A percentile compares a stretch with the other conserved stretches of the same genome.
Conservation (phyloP, 2,113 vertebrate genomes). For the Balaeniceps rex region DNA sequence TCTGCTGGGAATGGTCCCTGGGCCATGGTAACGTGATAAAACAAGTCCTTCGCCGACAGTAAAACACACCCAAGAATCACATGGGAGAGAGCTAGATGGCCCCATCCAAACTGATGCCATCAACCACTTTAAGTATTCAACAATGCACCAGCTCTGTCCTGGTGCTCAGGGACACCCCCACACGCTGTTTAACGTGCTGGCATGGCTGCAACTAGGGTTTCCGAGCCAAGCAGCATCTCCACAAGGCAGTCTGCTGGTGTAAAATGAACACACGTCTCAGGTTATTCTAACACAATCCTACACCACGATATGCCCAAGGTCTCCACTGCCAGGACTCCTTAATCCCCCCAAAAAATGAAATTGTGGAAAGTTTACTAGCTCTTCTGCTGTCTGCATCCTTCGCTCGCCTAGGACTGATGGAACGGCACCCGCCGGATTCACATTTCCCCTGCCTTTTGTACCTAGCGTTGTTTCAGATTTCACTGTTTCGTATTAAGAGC, state of each 20-base stretch:
- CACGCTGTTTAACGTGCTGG: background rate
- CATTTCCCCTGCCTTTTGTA: background rate
- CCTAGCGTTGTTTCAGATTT: background rate
- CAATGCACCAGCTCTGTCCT: background rate
- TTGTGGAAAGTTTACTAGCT: background rate
- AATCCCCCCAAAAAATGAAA: background rate
- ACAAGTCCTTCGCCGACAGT: background rate
- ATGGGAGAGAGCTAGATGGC: background rate
- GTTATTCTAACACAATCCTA: background rate
- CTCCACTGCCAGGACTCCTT: background rate
- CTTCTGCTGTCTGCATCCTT: background rate
- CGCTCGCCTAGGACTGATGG: background rate
- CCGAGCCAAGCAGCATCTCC: background rate
- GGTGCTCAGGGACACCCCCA: background rate
- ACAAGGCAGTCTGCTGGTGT: background rate
- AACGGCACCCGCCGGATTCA: background rate
- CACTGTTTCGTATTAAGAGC: background rate
- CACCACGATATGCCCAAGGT: background rate
- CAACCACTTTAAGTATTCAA: background rate
- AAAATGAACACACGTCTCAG: background rate
- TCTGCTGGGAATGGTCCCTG: background rate
- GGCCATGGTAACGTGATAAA: rapidly evolving
- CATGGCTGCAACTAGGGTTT: background rate
- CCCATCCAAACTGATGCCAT: background rate
- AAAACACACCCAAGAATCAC: background rate